These are phyloP conservation scores for Spisula subtruncata DNA, from an alignment of 2,888 invertebrate genomes.

Conservation along the genomic window DNA sequence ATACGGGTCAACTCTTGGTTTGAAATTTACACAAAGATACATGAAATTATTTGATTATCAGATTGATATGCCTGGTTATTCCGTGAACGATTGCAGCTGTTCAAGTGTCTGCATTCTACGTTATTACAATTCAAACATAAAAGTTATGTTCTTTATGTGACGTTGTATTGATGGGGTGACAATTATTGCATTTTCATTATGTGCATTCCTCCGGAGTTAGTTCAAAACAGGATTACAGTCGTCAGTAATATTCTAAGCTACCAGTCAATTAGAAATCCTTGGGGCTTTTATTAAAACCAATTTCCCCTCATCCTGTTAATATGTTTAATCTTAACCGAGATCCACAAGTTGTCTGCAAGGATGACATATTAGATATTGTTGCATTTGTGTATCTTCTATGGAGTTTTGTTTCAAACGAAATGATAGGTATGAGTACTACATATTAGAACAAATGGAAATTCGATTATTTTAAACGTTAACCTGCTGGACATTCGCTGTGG, in stretches of 20 bases:
- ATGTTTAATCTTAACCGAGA: not conserved
- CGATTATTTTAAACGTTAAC: no score
- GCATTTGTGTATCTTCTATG: not conserved
- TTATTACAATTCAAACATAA: no score
- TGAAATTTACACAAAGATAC: no score
- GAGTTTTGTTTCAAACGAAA: no score
- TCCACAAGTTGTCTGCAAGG: not conserved
- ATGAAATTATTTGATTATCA: no score
- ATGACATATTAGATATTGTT: not conserved
- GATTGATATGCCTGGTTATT: no score
- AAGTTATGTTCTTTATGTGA: not conserved
- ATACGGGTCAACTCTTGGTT: no score
- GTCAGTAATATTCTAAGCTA: not conserved
- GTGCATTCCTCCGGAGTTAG: not conserved
- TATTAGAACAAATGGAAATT: no score
- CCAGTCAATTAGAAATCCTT: not conserved
- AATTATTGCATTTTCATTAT: slow-evolving; percentile 1
- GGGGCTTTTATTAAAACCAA: not conserved
- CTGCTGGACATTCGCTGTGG: no score
- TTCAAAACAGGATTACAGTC: not conserved
- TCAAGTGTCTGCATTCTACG: no score
- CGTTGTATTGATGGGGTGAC: not conserved
- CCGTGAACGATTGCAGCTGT: no score
- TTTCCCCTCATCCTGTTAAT: not conserved
- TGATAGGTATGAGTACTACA: no score